These are phyloP conservation scores for Meteorus colon DNA, from an alignment of 2,888 invertebrate genomes.

Conservation along the genomic window DNA sequence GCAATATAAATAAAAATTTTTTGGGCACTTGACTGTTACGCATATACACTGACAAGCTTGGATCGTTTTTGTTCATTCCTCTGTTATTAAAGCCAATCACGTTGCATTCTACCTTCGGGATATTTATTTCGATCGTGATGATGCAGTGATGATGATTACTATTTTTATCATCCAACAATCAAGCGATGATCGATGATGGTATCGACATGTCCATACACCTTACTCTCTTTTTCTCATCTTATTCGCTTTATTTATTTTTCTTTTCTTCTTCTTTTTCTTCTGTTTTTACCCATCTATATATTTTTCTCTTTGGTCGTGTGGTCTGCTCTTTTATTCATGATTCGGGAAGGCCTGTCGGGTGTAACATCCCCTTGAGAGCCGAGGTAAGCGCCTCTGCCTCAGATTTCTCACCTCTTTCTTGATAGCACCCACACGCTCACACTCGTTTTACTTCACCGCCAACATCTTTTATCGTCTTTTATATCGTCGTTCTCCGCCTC, in stretches of 20 bases:
- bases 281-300: background rate
- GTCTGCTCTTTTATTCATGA: constrained; percentile 38
- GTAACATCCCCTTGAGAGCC: constrained; percentile 22
- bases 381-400: constrained; percentile 9
- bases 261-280: constrained; percentile 2
- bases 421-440: constrained; percentile 39
- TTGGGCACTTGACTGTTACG: constrained; percentile 15
- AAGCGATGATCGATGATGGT: constrained; percentile 46
- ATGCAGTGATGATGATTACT: constrained; percentile 53
- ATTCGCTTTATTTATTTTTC: constrained; percentile 5
- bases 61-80: constrained; percentile 23
- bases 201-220: constrained; percentile 39
- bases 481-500: constrained; percentile 45
- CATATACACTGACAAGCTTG: background rate
- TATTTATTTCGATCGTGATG: constrained; percentile 63
- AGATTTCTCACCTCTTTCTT: constrained; percentile 30
- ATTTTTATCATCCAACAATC: constrained; percentile 48
- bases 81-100: constrained; percentile 42
- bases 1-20: constrained; percentile 40
- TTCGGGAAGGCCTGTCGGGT: background rate
- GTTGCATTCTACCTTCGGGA: constrained; percentile 54
- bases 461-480: constrained; percentile 45
- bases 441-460: constrained; percentile 45
- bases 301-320: constrained; percentile 6
- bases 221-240: constrained; percentile 13